A percentile compares a stretch with the other conserved stretches of the same genome.
Evolutionary conservation across 2,797 vertebrate genomes (phyloP).

Genomic region (Aldrovandia affinis): DNA sequence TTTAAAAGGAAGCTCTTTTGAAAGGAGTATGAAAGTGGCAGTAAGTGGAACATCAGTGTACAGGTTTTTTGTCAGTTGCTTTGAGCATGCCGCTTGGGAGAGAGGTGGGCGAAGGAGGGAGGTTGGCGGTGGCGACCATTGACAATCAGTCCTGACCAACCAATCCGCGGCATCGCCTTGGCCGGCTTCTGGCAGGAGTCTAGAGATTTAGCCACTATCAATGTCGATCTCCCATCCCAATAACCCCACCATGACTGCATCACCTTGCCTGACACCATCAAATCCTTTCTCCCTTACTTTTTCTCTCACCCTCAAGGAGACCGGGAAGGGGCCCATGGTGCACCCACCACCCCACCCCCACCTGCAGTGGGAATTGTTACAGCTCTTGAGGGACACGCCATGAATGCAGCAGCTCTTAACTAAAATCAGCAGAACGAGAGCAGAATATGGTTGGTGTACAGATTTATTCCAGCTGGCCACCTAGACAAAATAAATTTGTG

Average conservation of each 20-base stretch:
- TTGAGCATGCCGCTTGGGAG: background rate
- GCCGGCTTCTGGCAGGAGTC: background rate
- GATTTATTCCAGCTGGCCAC: no score
- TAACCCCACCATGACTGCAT: background rate
- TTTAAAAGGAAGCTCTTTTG: no score
- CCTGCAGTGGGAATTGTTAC: background rate
- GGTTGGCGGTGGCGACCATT: background rate
- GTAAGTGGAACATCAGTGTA: no score
- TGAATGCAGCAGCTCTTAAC: no score
- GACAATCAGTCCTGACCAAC: background rate
- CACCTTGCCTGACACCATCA: background rate
- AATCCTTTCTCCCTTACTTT: background rate
- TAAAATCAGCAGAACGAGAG: no score
- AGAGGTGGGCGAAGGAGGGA: background rate
- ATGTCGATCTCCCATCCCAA: background rate
- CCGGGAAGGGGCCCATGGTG: background rate
- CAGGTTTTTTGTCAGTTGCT: no score
- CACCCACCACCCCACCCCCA: background rate
- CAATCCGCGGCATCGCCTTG: background rate
- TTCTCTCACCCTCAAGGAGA: background rate
- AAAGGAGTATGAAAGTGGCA: no score
- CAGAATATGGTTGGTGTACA: no score
- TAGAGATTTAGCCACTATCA: background rate
- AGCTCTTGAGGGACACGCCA: background rate
- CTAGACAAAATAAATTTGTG: no score